Conservation (phyloP, 1,140 invertebrate species). For the Zaprionus kolodkinae region DNA sequence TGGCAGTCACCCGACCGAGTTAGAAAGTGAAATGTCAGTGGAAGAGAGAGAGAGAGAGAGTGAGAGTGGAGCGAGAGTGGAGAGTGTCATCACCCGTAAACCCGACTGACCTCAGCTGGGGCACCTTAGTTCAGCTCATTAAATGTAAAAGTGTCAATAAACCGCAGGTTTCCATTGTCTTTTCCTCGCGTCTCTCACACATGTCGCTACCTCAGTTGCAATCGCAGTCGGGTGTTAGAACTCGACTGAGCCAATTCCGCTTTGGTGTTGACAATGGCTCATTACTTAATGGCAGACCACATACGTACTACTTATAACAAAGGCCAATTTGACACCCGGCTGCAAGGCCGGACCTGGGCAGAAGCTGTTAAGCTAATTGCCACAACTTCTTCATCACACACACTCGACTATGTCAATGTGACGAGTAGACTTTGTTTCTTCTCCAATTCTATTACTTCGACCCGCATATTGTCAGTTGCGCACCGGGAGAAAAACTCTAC, state of each 20-base stretch:
- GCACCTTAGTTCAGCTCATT: conserved; percentile 58
- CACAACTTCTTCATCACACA: conserved; percentile 58
- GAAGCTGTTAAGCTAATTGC: conserved; percentile 82
- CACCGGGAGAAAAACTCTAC: not conserved
- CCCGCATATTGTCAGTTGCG: conserved; percentile 7
- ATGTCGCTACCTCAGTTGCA: conserved; percentile 3
- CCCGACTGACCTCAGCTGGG: conserved; percentile 49
- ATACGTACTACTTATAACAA: conserved; percentile 39
- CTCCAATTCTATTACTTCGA: conserved; percentile 10
- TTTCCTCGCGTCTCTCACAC: conserved; percentile 5
- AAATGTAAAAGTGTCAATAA: conserved; percentile 78
- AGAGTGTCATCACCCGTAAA: conserved; percentile 45
- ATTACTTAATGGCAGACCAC: conserved; percentile 71
- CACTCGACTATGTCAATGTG: conserved; percentile 74
- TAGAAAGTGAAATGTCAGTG: conserved; percentile 6
- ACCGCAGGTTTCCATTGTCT: conserved; percentile 52
- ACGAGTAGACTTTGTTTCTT: conserved; percentile 38
- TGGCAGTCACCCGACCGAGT: not conserved
- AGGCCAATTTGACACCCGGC: conserved; percentile 63
- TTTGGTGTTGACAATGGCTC: conserved; percentile 64
- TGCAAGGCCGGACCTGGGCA: conserved; percentile 36
- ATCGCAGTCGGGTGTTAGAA: conserved; percentile 14
- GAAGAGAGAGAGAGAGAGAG: conserved; percentile 10
- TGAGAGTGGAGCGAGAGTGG: conserved; percentile 40
- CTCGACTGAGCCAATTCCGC: conserved; percentile 34